Conservation (phyloP, 2,888 invertebrate species). For the Drosophila borealis region DNA sequence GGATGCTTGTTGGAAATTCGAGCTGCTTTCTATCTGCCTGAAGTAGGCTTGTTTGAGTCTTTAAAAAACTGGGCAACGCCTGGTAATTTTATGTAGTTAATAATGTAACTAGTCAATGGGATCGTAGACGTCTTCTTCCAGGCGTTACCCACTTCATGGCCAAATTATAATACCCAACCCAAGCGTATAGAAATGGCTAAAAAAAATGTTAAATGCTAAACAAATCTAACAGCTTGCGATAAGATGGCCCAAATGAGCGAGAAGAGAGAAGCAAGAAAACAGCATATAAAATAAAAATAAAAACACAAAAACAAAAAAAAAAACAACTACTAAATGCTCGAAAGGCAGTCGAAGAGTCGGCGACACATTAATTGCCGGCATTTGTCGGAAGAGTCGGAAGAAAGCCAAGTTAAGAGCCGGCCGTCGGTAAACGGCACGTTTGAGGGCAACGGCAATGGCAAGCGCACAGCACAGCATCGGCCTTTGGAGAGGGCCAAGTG, state of each 20-base stretch:
- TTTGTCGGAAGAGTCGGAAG: slow-evolving; percentile 69
- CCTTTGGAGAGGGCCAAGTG: slow-evolving; percentile 33
- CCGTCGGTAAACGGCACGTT: slow-evolving; percentile 51
- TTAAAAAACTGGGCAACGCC: too few relatives aligned
- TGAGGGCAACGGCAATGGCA: slow-evolving; percentile 14
- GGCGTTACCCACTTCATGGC: too few relatives aligned
- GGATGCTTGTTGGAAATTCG: too few relatives aligned
- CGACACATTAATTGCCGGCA: slow-evolving; percentile 74
- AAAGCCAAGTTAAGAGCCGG: slow-evolving; percentile 59
- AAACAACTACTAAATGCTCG: slow-evolving; percentile 36
- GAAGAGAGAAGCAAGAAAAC: slow-evolving; percentile 5
- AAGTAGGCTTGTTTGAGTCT: too few relatives aligned
- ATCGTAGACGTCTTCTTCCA: too few relatives aligned
- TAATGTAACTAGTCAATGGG: neutral
- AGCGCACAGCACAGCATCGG: neutral
- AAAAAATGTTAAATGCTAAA: slow-evolving; percentile 62
- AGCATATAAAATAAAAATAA: neutral
- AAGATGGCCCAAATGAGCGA: slow-evolving; percentile 70
- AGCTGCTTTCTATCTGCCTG: too few relatives aligned
- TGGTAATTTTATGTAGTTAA: neutral
- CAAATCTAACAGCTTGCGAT: slow-evolving; percentile 62
- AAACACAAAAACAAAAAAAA: slow-evolving; percentile 1
- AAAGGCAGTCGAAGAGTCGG: slow-evolving; percentile 46
- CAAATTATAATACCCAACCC: too few relatives aligned
- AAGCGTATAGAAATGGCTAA: slow-evolving; percentile 1